These are phyloP conservation scores for Amorpha juglandis DNA, from an alignment of 2,888 invertebrate species.

Conservation along the genomic window DNA sequence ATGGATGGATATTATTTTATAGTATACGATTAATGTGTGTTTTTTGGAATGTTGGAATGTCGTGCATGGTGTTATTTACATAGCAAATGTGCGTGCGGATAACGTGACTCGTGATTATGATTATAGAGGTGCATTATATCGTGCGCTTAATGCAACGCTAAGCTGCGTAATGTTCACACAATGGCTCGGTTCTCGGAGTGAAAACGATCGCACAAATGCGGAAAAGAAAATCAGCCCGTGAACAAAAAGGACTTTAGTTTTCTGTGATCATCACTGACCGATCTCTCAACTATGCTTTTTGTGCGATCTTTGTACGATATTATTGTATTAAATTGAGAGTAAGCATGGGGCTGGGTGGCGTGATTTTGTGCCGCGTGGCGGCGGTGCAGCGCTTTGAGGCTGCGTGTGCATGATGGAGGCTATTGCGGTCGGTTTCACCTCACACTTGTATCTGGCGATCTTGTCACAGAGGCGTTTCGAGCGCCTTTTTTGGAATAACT, in stretches of 20 bases:
- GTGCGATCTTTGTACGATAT: neutral
- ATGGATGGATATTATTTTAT: slow-evolving; percentile 47
- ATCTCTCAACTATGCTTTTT: neutral
- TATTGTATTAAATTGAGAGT: slow-evolving; percentile 47
- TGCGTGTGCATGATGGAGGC: slow-evolving; percentile 54
- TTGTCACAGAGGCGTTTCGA: slow-evolving; percentile 72
- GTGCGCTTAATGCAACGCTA: slow-evolving; percentile 69
- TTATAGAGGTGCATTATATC: slow-evolving; percentile 69
- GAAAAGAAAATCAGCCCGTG: slow-evolving; percentile 55
- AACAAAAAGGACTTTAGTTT: slow-evolving; percentile 46
- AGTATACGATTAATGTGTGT: slow-evolving; percentile 51
- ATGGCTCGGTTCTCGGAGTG: slow-evolving; percentile 59
- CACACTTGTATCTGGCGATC: slow-evolving; percentile 74
- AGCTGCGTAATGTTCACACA: slow-evolving; percentile 70
- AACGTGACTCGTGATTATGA: slow-evolving; percentile 70
- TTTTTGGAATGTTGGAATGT: slow-evolving; percentile 54
- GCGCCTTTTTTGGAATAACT: slow-evolving; percentile 82
- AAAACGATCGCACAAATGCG: slow-evolving; percentile 61
- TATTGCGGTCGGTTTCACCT: slow-evolving; percentile 79
- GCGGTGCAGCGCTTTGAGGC: slow-evolving; percentile 36
- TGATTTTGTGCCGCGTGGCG: slow-evolving; percentile 42
- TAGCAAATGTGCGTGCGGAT: slow-evolving; percentile 66
- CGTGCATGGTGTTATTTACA: slow-evolving; percentile 70
- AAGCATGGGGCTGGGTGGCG: slow-evolving; percentile 38
- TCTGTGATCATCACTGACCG: slow-evolving; percentile 18